Evolutionary conservation across 2,888 invertebrate species (phyloP).

Genomic region (Tenthredo scrophulariae): DNA sequence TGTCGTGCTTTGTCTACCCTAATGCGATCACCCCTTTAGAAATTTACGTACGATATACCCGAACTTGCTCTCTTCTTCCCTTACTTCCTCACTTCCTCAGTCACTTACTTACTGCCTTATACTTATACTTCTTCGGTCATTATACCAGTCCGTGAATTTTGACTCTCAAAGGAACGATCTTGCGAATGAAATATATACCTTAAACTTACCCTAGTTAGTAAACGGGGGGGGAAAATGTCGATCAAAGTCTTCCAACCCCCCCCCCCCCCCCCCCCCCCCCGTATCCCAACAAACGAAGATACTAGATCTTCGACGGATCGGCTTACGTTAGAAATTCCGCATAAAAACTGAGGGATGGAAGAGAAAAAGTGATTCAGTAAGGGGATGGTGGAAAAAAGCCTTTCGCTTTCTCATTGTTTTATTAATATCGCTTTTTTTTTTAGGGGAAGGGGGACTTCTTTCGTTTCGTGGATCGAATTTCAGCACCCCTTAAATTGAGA

Average conservation of each 20-base stretch:
- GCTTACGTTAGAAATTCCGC: background rate
- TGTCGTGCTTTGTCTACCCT: slow-evolving; percentile 18
- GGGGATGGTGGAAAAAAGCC: background rate
- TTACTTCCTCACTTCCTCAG: background rate
- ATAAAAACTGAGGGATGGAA: background rate
- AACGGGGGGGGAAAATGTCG: background rate
- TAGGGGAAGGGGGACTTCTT: background rate
- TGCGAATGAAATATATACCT: background rate
- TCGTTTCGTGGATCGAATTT: background rate
- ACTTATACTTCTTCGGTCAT: background rate
- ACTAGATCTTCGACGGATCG: background rate
- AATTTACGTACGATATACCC: slow-evolving; percentile 1
- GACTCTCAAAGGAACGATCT: background rate
- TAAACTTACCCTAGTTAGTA: background rate
- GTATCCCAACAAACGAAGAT: background rate
- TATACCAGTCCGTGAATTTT: background rate
- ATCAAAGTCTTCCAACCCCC: background rate
- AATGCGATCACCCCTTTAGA: slow-evolving; percentile 21
- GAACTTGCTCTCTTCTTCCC: background rate
- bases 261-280: background rate
- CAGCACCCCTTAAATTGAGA: background rate
- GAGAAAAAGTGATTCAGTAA: too few species aligned
- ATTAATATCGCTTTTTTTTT: background rate
- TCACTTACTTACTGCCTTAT: background rate
- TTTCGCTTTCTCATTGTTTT: background rate